Evolutionary conservation across 2,113 vertebrate species (phyloP), one percentile per base, ranked within the genome.

Genomic region (Vulpes lagopus): DNA sequence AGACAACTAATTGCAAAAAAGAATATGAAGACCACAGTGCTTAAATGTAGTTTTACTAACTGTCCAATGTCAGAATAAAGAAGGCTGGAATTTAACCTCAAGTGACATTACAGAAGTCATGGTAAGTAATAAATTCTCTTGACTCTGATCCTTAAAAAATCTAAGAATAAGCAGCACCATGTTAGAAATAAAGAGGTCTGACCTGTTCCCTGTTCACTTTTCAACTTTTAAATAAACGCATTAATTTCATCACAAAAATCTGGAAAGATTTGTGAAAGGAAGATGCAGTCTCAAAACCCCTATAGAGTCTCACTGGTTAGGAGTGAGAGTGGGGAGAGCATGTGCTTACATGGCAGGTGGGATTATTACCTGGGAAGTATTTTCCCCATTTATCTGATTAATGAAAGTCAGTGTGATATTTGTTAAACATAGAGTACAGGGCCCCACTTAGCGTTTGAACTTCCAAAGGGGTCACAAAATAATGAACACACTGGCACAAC

Each of bases 21-120:
- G 69, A 89, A 38, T 25, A 53, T 62, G 81, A 90, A 96, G 80
- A 94, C 93, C 86, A 96, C 57, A 92, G 69, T 57, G 93, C 55
- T 64, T 64, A 49, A 43, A 86, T 11, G 76, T 22, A 49, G 32
- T 76, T 89, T 82, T 27, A 65, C 30, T 94, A 62, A 78, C 83
- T 71, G 32, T 19, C 19, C 76, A 73, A 55, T 30, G 35, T 76
- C 78, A 94, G 62, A 92, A 80, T 27, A 60, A 60, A 97, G 76
- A 38, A 38, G 20, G 82, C 53, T 51, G n/a, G 57, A 64, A 35
- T 79, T 78, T 74, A 97, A 88, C 38, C 71, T 57, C 49, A 81
- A 49, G 49, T 57, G 30, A 91, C 71, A 64, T 85, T 60, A 71
- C 10, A 35, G 89, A 94, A 89, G 22, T 20, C n/a, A 65, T 0